Base-by-base conservation (phyloP, 2,113 vertebrate genomes). In the Dicentrarchus labrax region DNA sequence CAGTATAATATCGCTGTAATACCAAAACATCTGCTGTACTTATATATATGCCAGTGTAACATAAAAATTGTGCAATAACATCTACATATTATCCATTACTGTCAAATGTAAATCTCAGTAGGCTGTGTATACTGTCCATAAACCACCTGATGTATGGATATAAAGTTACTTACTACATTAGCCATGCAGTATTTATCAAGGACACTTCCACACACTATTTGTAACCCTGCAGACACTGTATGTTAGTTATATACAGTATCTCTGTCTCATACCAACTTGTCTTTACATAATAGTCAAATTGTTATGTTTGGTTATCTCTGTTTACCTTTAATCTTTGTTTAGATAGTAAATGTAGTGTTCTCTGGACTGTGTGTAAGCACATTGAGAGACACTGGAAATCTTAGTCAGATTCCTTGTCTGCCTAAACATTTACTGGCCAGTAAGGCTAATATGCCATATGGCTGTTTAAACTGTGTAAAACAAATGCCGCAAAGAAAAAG, bases 191-290 rank as follows among this genome's bases (percentile, higher is more conserved):
- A 59, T 53, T 57, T 60, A 69, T 54, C 24, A 38, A 64, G 36
- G 38, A 73, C 65, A 50, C 84, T 62, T 73, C 54, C 71, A 72
- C 74, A 61, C 53, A 59, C 30, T 80, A 19, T 39, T 68, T 65
- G 22, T 13, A 51, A 60, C 50, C 65, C 45, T 60, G 68, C 51
- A 73, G 22, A 60, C 38, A 48, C 1, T 57, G 43, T 8, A 48
- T 78, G 39, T 41, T 71, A 9, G 51, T 68, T 66, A 8, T 45
- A 30, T 2, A 22, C 0, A 24, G 22, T 39, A 15, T 24, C 19
- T 60, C 12, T 74, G 64, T 54, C 4, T 83, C 19, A 61, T 45
- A 47, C 21, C 21, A 47, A 8, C 30, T 36, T 53, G 6, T n/a
- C 21, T 68, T 24, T 22, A 24, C 38, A 60, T 41, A 72, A 59